Conservation (phyloP, 2,888 invertebrate genomes). For the Cabera pusaria region DNA sequence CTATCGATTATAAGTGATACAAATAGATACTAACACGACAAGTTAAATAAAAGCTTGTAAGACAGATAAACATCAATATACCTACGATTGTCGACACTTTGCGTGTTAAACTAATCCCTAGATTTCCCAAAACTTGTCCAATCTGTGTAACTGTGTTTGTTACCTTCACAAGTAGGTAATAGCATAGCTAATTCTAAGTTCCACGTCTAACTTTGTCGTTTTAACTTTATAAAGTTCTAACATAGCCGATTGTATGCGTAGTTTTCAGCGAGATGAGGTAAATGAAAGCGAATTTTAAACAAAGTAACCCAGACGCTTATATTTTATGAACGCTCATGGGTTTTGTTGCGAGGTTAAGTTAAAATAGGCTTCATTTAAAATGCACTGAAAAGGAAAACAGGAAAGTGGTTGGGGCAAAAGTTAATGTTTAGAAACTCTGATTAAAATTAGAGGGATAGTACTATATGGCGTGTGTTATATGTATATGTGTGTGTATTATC, state of each 20-base stretch:
- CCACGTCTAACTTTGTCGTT: constrained; percentile 35
- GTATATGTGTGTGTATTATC: too few relatives aligned
- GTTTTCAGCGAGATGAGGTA: constrained; percentile 23
- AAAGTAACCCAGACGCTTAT: constrained; percentile 28
- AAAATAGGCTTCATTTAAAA: constrained; percentile 22
- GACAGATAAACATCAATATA: too few relatives aligned
- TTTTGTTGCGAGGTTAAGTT: constrained; percentile 21
- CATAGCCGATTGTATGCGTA: constrained; percentile 18
- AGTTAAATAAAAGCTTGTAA: too few relatives aligned
- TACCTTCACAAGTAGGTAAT: neutral
- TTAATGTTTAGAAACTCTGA: too few relatives aligned
- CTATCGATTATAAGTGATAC: too few relatives aligned
- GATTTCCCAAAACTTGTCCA: neutral
- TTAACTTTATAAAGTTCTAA: constrained; percentile 28
- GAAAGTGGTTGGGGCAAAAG: constrained; percentile 9
- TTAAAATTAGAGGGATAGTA: too few relatives aligned
- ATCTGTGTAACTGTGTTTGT: constrained; percentile 2
- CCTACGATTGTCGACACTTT: too few relatives aligned
- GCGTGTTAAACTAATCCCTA: too few relatives aligned
- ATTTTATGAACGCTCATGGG: constrained; percentile 30
- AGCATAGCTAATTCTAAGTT: constrained; percentile 40
- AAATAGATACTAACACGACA: too few relatives aligned
- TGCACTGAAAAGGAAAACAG: constrained; percentile 21
- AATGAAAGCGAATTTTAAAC: constrained; percentile 30
- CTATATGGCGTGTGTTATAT: too few relatives aligned